These are phyloP conservation scores for Turdus rufiventris DNA, from an alignment of 2,113 vertebrate genomes.

Conservation along the genomic window DNA sequence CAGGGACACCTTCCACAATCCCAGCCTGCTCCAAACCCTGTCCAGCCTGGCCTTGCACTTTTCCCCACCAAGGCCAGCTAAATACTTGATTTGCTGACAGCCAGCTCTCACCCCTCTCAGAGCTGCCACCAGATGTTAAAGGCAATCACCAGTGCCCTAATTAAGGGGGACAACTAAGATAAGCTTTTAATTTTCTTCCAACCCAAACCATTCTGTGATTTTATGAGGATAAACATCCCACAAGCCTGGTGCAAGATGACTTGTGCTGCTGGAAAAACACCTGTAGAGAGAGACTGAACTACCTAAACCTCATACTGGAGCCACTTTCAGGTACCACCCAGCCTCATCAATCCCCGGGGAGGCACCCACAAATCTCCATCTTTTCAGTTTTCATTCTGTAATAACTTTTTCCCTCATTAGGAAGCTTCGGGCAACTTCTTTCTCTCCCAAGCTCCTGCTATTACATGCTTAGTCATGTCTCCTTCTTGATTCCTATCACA, in stretches of 20 bases:
- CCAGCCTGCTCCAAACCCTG: background rate
- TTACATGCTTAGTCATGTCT: constrained; percentile 64
- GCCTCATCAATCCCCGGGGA: background rate
- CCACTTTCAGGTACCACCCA: background rate
- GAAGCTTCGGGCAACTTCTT: background rate
- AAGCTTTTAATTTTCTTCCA: background rate
- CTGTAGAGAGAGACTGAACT: background rate
- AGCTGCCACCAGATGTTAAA: background rate
- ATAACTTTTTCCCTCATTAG: background rate
- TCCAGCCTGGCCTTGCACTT: background rate
- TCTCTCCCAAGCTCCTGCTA: background rate
- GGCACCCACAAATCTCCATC: background rate
- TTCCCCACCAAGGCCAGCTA: background rate
- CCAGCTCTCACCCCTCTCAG: background rate
- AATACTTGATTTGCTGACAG: background rate
- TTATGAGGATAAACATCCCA: background rate
- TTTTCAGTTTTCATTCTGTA: background rate
- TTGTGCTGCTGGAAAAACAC: background rate
- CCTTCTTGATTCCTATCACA: constrained; percentile 58
- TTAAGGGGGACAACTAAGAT: background rate
- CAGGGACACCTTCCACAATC: background rate
- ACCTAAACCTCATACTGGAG: background rate
- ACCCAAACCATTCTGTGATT: background rate
- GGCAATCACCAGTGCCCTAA: background rate
- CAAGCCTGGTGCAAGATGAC: background rate